A percentile compares a stretch with the other conserved stretches of the same genome.
Conservation (phyloP, 1,140 invertebrate genomes). For the Drosophila repleta region DNA sequence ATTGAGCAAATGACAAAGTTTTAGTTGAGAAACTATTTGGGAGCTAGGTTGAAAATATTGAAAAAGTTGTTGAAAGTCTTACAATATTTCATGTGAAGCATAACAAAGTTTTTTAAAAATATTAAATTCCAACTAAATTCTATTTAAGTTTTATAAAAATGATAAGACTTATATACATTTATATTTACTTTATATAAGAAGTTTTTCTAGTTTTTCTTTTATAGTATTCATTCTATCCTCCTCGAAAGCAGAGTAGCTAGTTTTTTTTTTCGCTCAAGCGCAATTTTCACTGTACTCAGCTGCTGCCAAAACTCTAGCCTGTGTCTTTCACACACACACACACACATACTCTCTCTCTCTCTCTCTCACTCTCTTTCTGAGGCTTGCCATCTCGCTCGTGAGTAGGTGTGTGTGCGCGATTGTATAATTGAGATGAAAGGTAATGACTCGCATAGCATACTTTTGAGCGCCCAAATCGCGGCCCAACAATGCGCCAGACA, state of each 20-base stretch:
- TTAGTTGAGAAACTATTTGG: too few species aligned
- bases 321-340: neutral
- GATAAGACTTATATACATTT: too few species aligned
- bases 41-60: too few species aligned
- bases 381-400: conserved; percentile 3
- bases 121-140: too few species aligned
- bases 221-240: too few species aligned
- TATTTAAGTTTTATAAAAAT: too few species aligned
- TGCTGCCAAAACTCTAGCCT: conserved; percentile 12
- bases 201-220: too few species aligned
- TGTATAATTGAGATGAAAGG: conserved; percentile 81
- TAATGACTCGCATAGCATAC: conserved; percentile 76
- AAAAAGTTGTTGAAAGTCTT: too few species aligned
- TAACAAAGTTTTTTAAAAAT: too few species aligned
- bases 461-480: conserved; percentile 73
- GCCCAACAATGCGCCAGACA: conserved; percentile 76
- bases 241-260: neutral
- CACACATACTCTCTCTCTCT: neutral
- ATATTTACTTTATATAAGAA: too few species aligned
- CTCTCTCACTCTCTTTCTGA: neutral
- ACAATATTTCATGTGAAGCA: too few species aligned
- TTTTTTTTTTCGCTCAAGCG: neutral
- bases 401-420: conserved; percentile 32
- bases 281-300: conserved; percentile 1
- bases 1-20: too few species aligned